phyloP scores from a whole-genome alignment of 2,113 vertebrate species.

The Gambusia affinis region DNA sequence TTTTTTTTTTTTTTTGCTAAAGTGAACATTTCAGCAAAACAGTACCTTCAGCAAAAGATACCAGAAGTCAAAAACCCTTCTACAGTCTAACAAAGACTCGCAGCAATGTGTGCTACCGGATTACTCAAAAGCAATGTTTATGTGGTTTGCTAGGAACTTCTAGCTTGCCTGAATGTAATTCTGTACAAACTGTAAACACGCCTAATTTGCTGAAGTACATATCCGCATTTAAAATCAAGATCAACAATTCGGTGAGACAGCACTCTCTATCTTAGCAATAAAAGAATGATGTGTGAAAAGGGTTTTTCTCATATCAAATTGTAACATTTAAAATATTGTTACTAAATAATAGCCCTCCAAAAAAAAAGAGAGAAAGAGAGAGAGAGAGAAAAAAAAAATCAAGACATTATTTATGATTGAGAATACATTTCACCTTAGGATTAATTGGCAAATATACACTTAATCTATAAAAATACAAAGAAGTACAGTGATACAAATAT shows the following conservation, averaged over 20 bases:
- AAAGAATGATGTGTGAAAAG: slow-evolving; percentile 66
- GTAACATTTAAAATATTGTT: slow-evolving; percentile 77
- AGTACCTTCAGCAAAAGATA: slow-evolving; percentile 62
- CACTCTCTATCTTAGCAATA: slow-evolving; percentile 56
- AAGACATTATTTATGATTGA: slow-evolving; percentile 74
- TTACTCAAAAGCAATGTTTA: slow-evolving; percentile 79
- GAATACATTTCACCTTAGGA: slow-evolving; percentile 70
- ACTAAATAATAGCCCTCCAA: slow-evolving; percentile 74
- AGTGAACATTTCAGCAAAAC: slow-evolving; percentile 69
- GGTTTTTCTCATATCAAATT: slow-evolving; percentile 68
- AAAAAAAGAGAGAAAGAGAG: neutral
- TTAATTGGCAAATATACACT: slow-evolving; percentile 79
- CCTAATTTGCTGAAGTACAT: slow-evolving; percentile 40
- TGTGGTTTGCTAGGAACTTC: slow-evolving; percentile 70
- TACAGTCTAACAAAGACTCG: slow-evolving; percentile 71
- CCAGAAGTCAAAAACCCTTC: slow-evolving; percentile 57
- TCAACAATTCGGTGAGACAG: slow-evolving; percentile 55
- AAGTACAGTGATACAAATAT: slow-evolving; percentile 85
- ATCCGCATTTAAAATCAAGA: slow-evolving; percentile 54
- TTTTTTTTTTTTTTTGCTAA: slow-evolving; percentile 52
- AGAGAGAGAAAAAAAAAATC: slow-evolving; percentile 17
- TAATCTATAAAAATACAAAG: slow-evolving; percentile 86
- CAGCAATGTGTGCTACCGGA: slow-evolving; percentile 85
- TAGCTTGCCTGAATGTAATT: slow-evolving; percentile 64
- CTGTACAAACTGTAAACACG: slow-evolving; percentile 73